Evolutionary conservation across 2,888 invertebrate genomes (phyloP).

Genomic region (Phortica magna): DNA sequence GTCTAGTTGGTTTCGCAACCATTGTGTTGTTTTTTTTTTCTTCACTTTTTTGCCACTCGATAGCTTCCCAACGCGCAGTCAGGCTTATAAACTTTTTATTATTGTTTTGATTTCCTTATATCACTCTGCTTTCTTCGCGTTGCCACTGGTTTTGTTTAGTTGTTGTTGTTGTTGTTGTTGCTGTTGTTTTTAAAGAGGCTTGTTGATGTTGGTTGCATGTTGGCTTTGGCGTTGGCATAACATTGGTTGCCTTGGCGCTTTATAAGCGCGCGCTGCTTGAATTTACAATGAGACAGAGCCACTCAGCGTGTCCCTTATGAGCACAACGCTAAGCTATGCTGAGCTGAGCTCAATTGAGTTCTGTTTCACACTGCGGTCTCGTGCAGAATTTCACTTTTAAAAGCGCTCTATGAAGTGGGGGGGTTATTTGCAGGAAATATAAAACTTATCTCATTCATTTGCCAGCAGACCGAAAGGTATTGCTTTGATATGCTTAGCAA

Average conservation of each 20-base stretch:
- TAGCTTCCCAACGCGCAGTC: neutral
- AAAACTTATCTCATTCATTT: neutral
- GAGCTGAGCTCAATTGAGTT: neutral
- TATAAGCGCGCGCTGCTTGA: slow-evolving; percentile 15
- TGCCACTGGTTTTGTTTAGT: too few relatives aligned
- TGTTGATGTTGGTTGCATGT: slow-evolving; percentile 3
- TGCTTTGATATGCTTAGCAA: neutral
- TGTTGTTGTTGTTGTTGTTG: too few relatives aligned
- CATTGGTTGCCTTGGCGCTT: slow-evolving; percentile 25
- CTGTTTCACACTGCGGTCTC: neutral
- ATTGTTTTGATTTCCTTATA: neutral
- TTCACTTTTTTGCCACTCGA: neutral
- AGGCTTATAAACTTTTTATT: neutral
- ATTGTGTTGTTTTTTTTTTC: neutral
- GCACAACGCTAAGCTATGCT: neutral
- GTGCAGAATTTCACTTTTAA: neutral
- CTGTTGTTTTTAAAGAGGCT: neutral
- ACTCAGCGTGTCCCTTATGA: slow-evolving; percentile 9
- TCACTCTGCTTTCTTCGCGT: too few relatives aligned
- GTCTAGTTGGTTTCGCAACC: neutral
- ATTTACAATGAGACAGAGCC: slow-evolving; percentile 26
- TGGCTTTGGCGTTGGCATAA: slow-evolving; percentile 7
- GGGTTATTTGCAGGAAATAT: neutral
- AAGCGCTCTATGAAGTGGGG: too few relatives aligned
- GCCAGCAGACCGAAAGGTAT: neutral